These are phyloP conservation scores for Drosophila albomicans DNA, from an alignment of 1,140 invertebrate species.

Conservation along the genomic window DNA sequence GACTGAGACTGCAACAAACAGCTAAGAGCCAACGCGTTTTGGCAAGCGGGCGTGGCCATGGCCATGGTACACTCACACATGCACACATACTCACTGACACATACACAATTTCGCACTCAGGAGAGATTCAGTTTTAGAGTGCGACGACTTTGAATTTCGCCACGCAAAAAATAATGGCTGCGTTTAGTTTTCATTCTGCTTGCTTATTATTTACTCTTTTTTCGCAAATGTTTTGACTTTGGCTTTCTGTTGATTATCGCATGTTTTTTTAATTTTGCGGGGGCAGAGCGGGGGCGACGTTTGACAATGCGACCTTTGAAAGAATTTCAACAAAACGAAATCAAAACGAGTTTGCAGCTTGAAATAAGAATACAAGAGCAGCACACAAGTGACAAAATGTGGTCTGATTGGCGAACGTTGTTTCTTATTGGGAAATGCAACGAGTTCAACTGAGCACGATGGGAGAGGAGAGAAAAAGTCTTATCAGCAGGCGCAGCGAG, in stretches of 20 bases:
- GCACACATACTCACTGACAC: neutral
- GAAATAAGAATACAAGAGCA: constrained; percentile 16
- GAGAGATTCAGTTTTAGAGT: constrained; percentile 33
- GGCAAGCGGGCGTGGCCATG: constrained; percentile 47
- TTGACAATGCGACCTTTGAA: constrained; percentile 65
- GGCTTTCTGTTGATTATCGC: constrained; percentile 66
- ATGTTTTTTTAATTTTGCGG: constrained; percentile 40
- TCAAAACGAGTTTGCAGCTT: constrained; percentile 47
- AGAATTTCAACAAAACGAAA: constrained; percentile 56
- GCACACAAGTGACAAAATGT: constrained; percentile 34
- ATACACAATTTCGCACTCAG: constrained; percentile 12
- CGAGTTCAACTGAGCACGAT: neutral
- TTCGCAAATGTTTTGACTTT: constrained; percentile 9
- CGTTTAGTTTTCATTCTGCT: constrained; percentile 64
- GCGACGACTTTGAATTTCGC: constrained; percentile 73
- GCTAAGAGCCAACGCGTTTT: constrained; percentile 49
- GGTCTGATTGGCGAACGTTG: constrained; percentile 41
- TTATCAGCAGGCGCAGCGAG: constrained; percentile 35
- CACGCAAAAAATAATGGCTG: constrained; percentile 61
- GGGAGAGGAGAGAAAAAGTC: neutral
- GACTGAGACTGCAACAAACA: constrained; percentile 19
- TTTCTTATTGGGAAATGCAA: constrained; percentile 32
- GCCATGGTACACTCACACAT: constrained; percentile 30
- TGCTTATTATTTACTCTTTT: constrained; percentile 38
- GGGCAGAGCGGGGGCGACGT: constrained; percentile 21